Conservation (phyloP, 1,140 invertebrate species). For the Drosophila guanche region DNA sequence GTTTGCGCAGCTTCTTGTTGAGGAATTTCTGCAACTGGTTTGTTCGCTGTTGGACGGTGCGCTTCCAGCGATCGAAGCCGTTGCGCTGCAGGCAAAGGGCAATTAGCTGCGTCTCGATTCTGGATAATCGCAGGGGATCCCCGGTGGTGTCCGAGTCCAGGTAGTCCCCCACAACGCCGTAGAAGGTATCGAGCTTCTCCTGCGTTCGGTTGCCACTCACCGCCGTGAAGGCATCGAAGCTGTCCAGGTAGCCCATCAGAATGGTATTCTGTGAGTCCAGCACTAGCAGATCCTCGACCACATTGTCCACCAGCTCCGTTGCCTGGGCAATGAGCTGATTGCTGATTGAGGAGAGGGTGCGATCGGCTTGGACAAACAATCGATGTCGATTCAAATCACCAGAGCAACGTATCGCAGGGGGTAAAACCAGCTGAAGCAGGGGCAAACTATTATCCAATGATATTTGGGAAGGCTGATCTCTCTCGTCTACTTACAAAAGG, state of each 20-base stretch:
- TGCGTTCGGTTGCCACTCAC: constrained; percentile 30
- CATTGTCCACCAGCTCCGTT: constrained; percentile 56
- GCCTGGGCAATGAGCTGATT: constrained; percentile 44
- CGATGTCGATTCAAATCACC: constrained; percentile 51
- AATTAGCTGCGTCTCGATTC: constrained; percentile 58
- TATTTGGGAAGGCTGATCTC: neutral
- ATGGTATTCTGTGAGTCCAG: constrained; percentile 57
- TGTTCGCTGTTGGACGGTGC: constrained; percentile 53
- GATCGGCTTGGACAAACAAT: constrained; percentile 51
- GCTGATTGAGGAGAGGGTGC: constrained; percentile 44
- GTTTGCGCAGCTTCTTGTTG: constrained; percentile 31
- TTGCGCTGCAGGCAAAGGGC: constrained; percentile 60
- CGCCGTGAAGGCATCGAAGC: constrained; percentile 45
- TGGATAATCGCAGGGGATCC: constrained; percentile 25
- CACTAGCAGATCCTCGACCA: constrained; percentile 59
- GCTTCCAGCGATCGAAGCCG: constrained; percentile 70
- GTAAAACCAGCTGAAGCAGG: neutral
- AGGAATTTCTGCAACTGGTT: constrained; percentile 52
- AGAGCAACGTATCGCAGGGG: neutral
- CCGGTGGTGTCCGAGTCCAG: constrained; percentile 55
- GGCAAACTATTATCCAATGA: neutral
- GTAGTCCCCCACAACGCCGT: constrained; percentile 43
- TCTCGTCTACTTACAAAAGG: neutral
- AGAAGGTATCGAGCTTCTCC: constrained; percentile 43
- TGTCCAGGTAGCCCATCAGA: constrained; percentile 38